Evolutionary conservation across 2,888 invertebrate species (phyloP).

Genomic region (Nebria brevicollis): DNA sequence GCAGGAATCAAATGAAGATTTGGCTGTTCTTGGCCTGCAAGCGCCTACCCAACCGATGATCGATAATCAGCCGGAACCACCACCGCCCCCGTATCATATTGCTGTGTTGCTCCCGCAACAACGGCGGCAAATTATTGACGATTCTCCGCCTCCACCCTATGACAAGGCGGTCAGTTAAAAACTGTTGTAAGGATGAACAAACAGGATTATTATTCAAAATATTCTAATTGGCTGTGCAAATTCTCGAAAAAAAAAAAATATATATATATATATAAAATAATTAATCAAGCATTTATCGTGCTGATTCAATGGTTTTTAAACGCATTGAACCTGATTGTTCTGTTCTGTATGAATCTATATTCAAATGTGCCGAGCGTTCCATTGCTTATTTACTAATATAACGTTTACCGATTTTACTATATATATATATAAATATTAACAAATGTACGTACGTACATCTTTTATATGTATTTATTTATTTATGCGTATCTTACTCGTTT

Average conservation of each 20-base stretch:
- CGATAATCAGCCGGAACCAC: conserved; percentile 60
- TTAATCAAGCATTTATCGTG: neutral
- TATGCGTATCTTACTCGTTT: neutral
- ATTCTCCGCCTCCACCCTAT: conserved; percentile 79
- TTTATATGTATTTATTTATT: no score
- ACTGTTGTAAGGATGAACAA: neutral
- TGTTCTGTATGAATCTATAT: neutral
- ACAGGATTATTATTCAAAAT: neutral
- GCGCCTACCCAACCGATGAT: conserved; percentile 50
- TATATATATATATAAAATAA: neutral
- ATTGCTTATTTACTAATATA: conserved; percentile 8
- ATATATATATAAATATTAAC: neutral
- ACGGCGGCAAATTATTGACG: conserved; percentile 57
- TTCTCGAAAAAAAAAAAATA: conserved; percentile 5
- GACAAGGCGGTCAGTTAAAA: conserved; percentile 76
- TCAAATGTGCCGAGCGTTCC: conserved; percentile 10
- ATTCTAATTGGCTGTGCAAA: conserved; percentile 17
- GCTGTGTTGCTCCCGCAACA: conserved; percentile 78
- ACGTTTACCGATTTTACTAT: neutral
- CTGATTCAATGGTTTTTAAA: neutral
- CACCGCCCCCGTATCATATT: conserved; percentile 86
- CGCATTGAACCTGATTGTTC: neutral
- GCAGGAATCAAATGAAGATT: conserved; percentile 53
- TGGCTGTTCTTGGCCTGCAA: conserved; percentile 48
- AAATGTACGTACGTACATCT: neutral